Evolutionary conservation across 2,797 vertebrate genomes (phyloP).

Genomic region (Pyrrhura leucotis): DNA sequence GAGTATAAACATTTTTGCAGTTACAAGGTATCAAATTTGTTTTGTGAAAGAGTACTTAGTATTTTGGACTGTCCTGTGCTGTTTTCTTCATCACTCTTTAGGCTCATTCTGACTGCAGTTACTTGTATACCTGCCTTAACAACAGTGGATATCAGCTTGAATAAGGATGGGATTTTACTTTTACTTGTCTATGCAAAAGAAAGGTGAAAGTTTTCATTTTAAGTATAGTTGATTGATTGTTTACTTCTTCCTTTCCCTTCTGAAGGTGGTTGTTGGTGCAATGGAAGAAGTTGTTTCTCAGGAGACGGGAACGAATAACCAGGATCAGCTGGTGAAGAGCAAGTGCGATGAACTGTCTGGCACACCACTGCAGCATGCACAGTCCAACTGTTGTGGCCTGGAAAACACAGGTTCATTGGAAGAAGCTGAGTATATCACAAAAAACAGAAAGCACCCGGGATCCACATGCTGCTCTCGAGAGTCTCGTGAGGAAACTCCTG

Average conservation of each 20-base stretch:
- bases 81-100: background rate
- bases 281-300: constrained; percentile 84
- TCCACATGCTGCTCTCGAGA: constrained; percentile 75
- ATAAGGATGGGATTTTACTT: background rate
- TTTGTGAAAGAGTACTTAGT: background rate
- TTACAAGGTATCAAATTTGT: background rate
- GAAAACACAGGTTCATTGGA: background rate
- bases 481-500: constrained; percentile 87
- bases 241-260: background rate
- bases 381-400: constrained; percentile 56
- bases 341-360: constrained; percentile 67
- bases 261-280: constrained; percentile 74
- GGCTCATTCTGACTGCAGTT: background rate
- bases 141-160: background rate
- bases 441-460: constrained; percentile 44
- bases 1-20: background rate
- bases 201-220: background rate
- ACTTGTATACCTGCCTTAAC: background rate
- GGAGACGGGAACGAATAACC: constrained; percentile 77
- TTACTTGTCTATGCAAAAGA: background rate
- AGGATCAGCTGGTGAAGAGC: constrained; percentile 78
- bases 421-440: constrained; percentile 54
- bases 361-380: constrained; percentile 29
- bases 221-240: background rate
- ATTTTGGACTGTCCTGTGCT: background rate